phyloP scores from a whole-genome alignment of 1,140 invertebrate genomes.

The Pomacea maculata region DNA sequence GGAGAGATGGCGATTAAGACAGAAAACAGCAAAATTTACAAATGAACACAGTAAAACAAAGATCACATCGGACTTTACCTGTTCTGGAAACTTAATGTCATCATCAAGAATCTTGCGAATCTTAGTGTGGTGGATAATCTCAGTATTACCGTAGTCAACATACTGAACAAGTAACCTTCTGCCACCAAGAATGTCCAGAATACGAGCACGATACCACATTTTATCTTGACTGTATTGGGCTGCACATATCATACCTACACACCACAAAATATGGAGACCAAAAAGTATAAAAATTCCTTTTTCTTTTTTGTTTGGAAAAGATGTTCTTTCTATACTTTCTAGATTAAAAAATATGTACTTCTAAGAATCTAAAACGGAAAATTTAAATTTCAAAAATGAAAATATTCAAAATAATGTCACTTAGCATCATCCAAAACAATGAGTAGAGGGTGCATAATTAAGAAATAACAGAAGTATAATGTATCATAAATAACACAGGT shows the following conservation, averaged over 20 bases:
- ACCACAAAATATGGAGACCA: no score
- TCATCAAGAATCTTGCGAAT: slow-evolving; percentile 44
- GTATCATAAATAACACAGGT: no score
- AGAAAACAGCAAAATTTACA: no score
- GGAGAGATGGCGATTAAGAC: no score
- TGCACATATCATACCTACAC: slow-evolving; percentile 67
- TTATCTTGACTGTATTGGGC: slow-evolving; percentile 54
- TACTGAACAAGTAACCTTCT: slow-evolving; percentile 65
- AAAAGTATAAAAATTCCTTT: not conserved
- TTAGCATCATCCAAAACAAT: no score
- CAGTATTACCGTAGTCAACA: slow-evolving; percentile 68
- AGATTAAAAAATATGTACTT: not conserved
- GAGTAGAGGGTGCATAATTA: no score
- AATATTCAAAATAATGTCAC: no score
- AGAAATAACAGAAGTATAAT: no score
- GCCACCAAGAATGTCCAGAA: slow-evolving; percentile 45
- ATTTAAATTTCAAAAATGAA: no score
- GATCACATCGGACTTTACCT: slow-evolving; percentile 28
- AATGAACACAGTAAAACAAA: not conserved
- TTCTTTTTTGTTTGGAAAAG: no score
- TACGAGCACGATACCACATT: slow-evolving; percentile 42
- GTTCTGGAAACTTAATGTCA: slow-evolving; percentile 37
- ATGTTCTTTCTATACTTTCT: no score
- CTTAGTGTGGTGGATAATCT: slow-evolving; percentile 42
- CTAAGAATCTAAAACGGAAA: no score